Base-by-base conservation (phyloP, 2,797 vertebrate genomes). In the Halcyon leucocephala region DNA sequence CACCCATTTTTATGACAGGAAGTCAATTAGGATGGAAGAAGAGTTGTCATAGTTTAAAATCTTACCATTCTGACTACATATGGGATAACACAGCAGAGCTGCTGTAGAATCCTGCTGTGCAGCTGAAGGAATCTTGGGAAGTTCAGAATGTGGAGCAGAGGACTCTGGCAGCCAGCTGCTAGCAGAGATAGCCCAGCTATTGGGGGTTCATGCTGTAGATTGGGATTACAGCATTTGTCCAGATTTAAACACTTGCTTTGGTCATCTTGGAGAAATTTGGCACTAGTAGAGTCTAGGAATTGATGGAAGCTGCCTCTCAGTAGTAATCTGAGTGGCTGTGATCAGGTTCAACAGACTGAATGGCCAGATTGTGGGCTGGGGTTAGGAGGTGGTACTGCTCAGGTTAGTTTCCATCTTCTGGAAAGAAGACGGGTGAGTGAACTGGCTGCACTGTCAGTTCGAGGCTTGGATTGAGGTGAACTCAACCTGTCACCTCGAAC, bases 311-410 rank as follows among this genome's bases (percentile, higher is more conserved):
- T 1, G 5, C 18, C n/a, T 72, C 29, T 85, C 19, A 7, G 37
- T 69, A 13, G 41, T 28, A 52, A 9, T 37, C 10, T 46, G 64
- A 35, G 17, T 61, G 46, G 4, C 58, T 90, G 62, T 10, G 37
- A 26, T 10, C 1, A 6, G 73, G 31, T 71, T 77, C 31, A n/a
- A 54, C 29, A 41, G 57, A 26, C 14, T 25, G 28, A 25, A 29
- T 24, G 31, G n/a, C 54, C 46, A 58, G 1, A 31, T 6, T 54
- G 20, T 55, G 62, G 44, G 17, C 58, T 82, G 33, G 28, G 31
- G 3, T 26, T 49, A 31, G 71, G 37, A 64, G 26, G 6, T 0
- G 0, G 10, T 1, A 3, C 33, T 79, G 64, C 52, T 67, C 41
- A 52, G 25, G 41, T 81, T 54, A 48, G 22, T 73, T 93, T 64